Percentiles rank a stretch among this genome's conserved stretches.
Conservation (phyloP, 2,113 vertebrate species). For the Campylomormyrus numenius region DNA sequence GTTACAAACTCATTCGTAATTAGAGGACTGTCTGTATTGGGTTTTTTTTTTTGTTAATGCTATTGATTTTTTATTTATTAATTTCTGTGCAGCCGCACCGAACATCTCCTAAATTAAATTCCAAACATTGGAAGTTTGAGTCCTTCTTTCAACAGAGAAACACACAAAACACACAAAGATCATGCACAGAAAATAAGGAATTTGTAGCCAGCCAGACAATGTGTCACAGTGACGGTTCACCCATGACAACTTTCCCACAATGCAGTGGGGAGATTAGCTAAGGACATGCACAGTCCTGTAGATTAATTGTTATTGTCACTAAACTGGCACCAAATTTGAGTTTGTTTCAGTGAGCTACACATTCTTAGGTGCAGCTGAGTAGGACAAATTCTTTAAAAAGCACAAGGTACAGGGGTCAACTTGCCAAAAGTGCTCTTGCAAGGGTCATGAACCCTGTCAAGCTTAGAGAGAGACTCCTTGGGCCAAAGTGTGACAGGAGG, state of each 20-base stretch:
- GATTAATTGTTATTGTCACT: neutral
- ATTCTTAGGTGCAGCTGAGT: neutral
- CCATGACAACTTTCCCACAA: neutral
- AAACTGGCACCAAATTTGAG: neutral
- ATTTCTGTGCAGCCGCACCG: neutral
- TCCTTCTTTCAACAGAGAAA: neutral
- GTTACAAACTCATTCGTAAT: no score
- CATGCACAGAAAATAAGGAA: neutral
- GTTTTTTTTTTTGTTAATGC: neutral
- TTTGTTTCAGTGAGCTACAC: neutral
- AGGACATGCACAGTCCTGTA: neutral
- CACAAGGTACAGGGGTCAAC: neutral
- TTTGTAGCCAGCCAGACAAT: neutral
- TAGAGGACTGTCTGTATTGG: no score
- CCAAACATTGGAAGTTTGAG: neutral
- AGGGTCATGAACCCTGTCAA: neutral
- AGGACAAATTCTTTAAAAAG: neutral
- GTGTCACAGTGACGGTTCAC: neutral
- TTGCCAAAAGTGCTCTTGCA: neutral
- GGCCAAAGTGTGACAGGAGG: neutral
- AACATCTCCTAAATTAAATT: neutral
- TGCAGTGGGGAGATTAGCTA: neutral
- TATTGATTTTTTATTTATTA: neutral
- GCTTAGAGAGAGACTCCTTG: neutral
- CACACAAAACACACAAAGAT: neutral